Evolutionary conservation across 2,113 vertebrate genomes (phyloP).

Genomic region (Arizona elegans): DNA sequence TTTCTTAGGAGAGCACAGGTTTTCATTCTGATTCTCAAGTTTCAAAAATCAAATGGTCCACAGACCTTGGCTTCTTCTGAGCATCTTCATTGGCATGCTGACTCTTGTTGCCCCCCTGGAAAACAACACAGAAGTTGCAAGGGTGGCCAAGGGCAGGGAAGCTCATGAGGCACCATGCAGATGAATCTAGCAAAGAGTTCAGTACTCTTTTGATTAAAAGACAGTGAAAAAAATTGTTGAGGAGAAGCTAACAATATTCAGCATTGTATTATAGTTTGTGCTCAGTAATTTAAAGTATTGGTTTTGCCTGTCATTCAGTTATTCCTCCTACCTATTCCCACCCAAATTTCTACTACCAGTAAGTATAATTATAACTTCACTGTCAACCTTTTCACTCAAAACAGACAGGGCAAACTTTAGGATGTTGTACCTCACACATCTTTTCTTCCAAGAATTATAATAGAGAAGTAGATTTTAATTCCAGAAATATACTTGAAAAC

Average conservation of each 20-base stretch:
- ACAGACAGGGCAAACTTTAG: background rate
- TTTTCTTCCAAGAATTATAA: background rate
- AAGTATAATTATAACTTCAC: background rate
- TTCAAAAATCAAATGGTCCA: slow-evolving; percentile 32
- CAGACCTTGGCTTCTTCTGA: background rate
- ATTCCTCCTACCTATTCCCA: background rate
- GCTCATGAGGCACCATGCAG: background rate
- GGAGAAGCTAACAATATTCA: background rate
- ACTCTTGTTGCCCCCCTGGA: background rate
- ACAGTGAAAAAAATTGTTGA: background rate
- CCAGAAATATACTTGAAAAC: background rate
- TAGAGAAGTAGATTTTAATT: background rate
- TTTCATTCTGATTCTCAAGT: slow-evolving; percentile 16
- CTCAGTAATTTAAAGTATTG: background rate
- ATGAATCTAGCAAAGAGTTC: background rate
- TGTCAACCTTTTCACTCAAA: background rate
- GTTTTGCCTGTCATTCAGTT: background rate
- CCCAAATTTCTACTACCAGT: background rate
- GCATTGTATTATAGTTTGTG: background rate
- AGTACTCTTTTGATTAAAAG: background rate
- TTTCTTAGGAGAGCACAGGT: background rate
- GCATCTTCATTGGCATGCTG: background rate
- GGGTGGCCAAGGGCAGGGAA: background rate
- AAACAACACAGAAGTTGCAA: background rate
- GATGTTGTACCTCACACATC: background rate